Evolutionary conservation across 2,113 vertebrate species (phyloP).

Genomic region (Gadus chalcogrammus): DNA sequence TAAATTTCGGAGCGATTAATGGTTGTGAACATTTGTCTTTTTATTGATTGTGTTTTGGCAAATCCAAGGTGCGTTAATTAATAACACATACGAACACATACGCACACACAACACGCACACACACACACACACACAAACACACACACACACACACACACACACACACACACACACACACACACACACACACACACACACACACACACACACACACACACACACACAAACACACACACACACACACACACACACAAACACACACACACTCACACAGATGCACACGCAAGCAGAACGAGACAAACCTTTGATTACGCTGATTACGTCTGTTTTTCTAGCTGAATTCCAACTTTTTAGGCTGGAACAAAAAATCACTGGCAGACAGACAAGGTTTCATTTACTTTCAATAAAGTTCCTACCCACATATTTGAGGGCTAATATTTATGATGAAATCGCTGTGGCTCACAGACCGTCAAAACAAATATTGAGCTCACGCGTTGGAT

Average conservation of each 20-base stretch:
- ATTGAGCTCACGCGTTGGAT: slow-evolving; percentile 43
- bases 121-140: too few species aligned
- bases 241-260: too few species aligned
- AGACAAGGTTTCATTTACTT: slow-evolving; percentile 61
- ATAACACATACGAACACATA: slow-evolving; percentile 17
- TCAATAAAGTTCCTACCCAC: slow-evolving; percentile 59
- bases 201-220: too few species aligned
- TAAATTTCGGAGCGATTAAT: slow-evolving; percentile 7
- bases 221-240: too few species aligned
- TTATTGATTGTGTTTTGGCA: slow-evolving; percentile 29
- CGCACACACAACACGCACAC: background rate
- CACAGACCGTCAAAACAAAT: slow-evolving; percentile 61
- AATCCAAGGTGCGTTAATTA: slow-evolving; percentile 23
- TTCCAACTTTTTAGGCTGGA: background rate
- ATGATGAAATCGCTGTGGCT: slow-evolving; percentile 54
- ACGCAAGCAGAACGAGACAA: too few species aligned
- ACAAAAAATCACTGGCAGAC: slow-evolving; percentile 54
- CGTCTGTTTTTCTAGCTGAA: too few species aligned
- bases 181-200: background rate
- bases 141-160: too few species aligned
- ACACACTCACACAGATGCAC: too few species aligned
- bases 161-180: too few species aligned
- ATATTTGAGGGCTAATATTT: slow-evolving; percentile 68
- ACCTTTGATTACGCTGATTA: too few species aligned
- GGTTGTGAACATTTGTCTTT: slow-evolving; percentile 51